Evolutionary conservation across 2,113 vertebrate species (phyloP), one percentile per base, ranked within the genome.

Genomic region (Ia io): DNA sequence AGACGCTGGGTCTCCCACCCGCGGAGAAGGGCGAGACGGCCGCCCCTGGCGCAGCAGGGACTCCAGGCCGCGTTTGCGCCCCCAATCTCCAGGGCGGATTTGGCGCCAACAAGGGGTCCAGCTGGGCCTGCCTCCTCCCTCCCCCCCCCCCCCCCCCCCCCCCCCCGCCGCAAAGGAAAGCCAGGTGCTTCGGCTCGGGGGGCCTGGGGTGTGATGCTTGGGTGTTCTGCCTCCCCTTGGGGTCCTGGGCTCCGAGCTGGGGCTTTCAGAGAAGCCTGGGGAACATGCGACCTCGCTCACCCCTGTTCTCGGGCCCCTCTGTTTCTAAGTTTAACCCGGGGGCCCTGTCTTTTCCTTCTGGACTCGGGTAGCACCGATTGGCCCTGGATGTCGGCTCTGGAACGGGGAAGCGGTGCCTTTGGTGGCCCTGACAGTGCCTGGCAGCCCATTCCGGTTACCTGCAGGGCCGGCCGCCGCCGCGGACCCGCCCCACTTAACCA

Each of bases 401-500:
- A 63, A 49, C 9, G 0, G 49, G 37, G 3, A 74, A 47, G 35
- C 9, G 12, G 37, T 17, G 74, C 65, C 32, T 23, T 51, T 9
- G 17, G 79, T 4, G 35, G 84, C 77, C 9, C 0, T 12, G 63
- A 65, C 22, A 23, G 40, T 12, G 1, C 23, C 40, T 0, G 11
- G 84, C 35, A 4, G 35, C 76, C 59, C 17, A 23, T 94, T 90
- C 77, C 14, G 18, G 80, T 49, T 63, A 97, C 90, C 88, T 91
- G 90, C 94, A 28, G 71, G 35, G 84, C 84, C 35, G 42, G 51
- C 71, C 6, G 23, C 42, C n/a, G 42, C 6, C n/a, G 13, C 3
- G 37, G 22, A 65, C 74, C 35, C 2, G 22, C 42, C 77, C 67
- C 73, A 20, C 59, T 83, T 69, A 95, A 67, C 91, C 90, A 49